Conservation (phyloP, 2,113 vertebrate genomes). For the Oreocharis arfaki region DNA sequence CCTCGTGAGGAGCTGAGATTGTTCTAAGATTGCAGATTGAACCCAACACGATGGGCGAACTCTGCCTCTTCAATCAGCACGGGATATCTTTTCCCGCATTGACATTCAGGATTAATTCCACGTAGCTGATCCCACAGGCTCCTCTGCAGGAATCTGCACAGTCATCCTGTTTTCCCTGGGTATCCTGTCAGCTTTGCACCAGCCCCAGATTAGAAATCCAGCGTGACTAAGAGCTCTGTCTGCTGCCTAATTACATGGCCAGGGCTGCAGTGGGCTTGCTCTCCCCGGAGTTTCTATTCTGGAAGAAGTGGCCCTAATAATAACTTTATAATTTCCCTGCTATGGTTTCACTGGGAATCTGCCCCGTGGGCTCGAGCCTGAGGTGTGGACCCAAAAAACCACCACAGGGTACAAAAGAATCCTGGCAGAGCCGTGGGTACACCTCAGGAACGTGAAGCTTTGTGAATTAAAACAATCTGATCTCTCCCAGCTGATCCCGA, state of each 20-base stretch:
- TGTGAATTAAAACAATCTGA: neutral
- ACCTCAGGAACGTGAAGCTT: neutral
- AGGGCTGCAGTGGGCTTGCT: neutral
- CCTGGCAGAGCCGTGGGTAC: neutral
- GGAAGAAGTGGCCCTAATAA: neutral
- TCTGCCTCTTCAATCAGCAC: neutral
- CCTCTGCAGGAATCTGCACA: neutral
- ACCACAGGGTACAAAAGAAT: neutral
- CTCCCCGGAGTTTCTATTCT: neutral
- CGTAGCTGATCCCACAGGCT: neutral
- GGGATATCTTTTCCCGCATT: neutral
- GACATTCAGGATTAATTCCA: neutral
- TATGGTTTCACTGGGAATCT: neutral
- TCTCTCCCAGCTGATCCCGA: neutral
- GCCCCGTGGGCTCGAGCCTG: neutral
- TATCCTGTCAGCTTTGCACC: neutral
- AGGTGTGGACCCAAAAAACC: neutral
- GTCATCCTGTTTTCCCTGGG: neutral
- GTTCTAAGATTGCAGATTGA: neutral
- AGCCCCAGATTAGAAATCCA: neutral
- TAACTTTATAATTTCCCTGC: neutral
- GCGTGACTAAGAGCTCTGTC: neutral
- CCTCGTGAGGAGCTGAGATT: neutral
- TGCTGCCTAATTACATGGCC: neutral
- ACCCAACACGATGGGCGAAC: neutral